phyloP scores from a whole-genome alignment of 2,888 invertebrate genomes.

The Thumatha senex region DNA sequence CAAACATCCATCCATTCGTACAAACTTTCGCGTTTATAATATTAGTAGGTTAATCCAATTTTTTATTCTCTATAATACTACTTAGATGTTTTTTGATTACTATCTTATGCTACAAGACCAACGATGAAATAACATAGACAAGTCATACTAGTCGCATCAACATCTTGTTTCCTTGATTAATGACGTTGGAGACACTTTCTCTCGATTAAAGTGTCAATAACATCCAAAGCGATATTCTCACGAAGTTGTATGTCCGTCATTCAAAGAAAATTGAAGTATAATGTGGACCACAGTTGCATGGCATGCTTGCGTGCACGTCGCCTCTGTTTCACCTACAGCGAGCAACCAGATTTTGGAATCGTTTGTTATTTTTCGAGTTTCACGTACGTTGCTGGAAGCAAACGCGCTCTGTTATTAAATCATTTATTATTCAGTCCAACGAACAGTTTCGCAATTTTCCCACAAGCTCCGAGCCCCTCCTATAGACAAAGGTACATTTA shows the following conservation, averaged over 20 bases:
- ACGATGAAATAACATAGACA: background rate
- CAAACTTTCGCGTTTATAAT: no score
- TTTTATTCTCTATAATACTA: no score
- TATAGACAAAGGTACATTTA: conserved; percentile 44
- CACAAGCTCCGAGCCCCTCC: conserved; percentile 57
- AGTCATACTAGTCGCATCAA: background rate
- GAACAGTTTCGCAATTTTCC: conserved; percentile 81
- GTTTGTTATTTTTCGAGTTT: conserved; percentile 78
- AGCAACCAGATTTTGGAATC: conserved; percentile 72
- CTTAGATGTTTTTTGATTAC: background rate
- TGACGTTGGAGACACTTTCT: background rate
- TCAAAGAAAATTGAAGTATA: no score
- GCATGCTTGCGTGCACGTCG: conserved; percentile 49
- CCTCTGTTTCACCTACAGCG: conserved; percentile 41
- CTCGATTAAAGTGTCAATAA: background rate
- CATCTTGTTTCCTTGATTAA: background rate
- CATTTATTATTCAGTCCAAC: conserved; percentile 82
- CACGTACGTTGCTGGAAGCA: conserved; percentile 71
- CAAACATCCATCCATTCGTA: no score
- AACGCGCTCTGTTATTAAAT: conserved; percentile 81
- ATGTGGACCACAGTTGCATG: conserved; percentile 30
- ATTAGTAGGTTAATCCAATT: no score
- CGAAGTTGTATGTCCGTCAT: background rate
- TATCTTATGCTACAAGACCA: background rate
- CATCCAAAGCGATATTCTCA: background rate